Evolutionary conservation across 2,888 invertebrate species (phyloP), one percentile per base, ranked within the genome.

Genomic region (Cataglyphis albicans): DNA sequence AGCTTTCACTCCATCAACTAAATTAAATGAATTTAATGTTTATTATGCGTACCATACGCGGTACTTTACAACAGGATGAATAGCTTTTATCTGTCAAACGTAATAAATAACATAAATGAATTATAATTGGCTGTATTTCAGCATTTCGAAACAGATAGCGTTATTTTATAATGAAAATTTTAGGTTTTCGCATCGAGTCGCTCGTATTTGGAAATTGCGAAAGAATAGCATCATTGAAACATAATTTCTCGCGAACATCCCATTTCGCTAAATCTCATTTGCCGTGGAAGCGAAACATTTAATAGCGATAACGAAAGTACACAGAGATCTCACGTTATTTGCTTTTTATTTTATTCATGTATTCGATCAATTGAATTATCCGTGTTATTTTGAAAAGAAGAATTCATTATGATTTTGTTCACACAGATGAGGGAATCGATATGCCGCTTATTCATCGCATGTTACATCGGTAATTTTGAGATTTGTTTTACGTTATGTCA

Each of bases 41-140:
- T 80, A 80, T 80, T 80, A 80, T 80, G 59, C 7, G 9, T 52
- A 7, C 25, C 21, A 21, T 21, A 18, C 18, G 59, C 35, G n/a
- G 73, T 78, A 59, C 32, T 70, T 78, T 72, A 72, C 59, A 59
- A n/a, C 7, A 32, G 35, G 25, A 59, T 72, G 44, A 35, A 72
- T 80, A 80, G 73, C 73, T 72, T 80, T 80, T 59, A 72, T 59
- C 73, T 72, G 78, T 80, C 78, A 80, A 80, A 80, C 59, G 35
- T 59, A 72, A 78, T 21, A 21, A 21, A 21, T 21, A 72, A 78
- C 78, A 18, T 70, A 72, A 78, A 44, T 70, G 57, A 78, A 80
- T 80, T 72, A 59, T 35, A 9, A 59, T 59, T 18, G 12, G 18
- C 32, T 80, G 78, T 70, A 72, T 80, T 80, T 80, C 59, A 44